Base-by-base conservation (phyloP, 1,140 invertebrate species). In the Rhizoglyphus robini region DNA sequence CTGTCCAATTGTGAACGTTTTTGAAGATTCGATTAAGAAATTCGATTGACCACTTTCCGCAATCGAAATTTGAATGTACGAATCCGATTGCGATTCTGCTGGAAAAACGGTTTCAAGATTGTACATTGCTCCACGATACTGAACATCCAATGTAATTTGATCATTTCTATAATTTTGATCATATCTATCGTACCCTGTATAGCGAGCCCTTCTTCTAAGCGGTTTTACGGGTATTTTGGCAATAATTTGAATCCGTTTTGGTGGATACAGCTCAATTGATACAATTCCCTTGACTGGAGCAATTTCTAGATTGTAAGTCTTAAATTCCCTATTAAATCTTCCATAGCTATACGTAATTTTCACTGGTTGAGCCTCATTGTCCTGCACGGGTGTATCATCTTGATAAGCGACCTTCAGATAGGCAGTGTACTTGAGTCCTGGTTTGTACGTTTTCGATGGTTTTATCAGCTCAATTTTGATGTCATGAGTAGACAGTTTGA, bases 391-490 rank as follows among this genome's bases (percentile, higher is more conserved):
- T 23, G 80, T 79, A 46, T 85, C 85, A 77, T 90, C 87, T 70
- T 88, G 86, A 70, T 86, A 83, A 0, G 81, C 74, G 0, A 88
- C 74, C 79, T 87, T 86, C 4, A 87, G 75, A 75, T 85, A 86
- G 62, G 86, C 84, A 47, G 80, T 84, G 72, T 91, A 93, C 65
- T 84, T 83, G 48, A 96, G 79, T 4, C 85, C 87, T 2, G 90
- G 88, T 73, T 93, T 92, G 75, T 89, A 96, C 69, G 84, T 86
- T 63, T 86, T 83, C 2, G 90, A 81, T n/a, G n/a, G n/a, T n/a
- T n/a, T n/a, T n/a, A n/a, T n/a, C n/a, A n/a, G n/a, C n/a, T n/a
- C n/a, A n/a, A n/a, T n/a, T n/a, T n/a, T n/a, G n/a, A n/a, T n/a
- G n/a, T n/a, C n/a, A n/a, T n/a, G n/a, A n/a, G n/a, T 1, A 51